Conservation (phyloP, 2,113 vertebrate species). For the Apteryx mantelli region DNA sequence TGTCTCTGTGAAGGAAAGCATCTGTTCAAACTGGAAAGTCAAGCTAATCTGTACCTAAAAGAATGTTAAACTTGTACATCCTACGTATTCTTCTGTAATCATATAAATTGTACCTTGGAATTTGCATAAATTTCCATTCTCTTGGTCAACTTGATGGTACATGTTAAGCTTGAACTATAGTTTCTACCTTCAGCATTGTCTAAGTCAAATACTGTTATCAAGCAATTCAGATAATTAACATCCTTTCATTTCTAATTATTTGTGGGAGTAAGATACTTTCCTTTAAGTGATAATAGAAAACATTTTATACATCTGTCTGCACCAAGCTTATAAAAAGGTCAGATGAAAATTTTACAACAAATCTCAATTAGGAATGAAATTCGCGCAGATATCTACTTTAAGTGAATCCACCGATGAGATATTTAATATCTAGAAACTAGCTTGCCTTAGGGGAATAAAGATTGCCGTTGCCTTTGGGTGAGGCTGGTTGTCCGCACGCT, state of each 20-base stretch:
- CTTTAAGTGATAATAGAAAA: conserved; percentile 25
- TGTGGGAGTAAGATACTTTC: conserved; percentile 10
- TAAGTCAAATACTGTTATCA: conserved; percentile 24
- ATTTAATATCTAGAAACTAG: fast-evolving
- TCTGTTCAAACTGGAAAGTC: neutral
- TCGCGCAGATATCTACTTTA: neutral
- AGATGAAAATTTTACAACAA: neutral
- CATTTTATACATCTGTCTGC: conserved; percentile 12
- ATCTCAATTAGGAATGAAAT: neutral
- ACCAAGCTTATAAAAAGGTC: neutral
- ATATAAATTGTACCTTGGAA: neutral
- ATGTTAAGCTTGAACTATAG: neutral
- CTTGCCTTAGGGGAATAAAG: neutral
- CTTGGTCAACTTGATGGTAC: neutral
- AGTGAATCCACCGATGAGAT: fast-evolving
- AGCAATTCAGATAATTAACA: conserved; percentile 13
- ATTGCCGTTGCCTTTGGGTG: neutral
- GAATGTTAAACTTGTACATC: neutral
- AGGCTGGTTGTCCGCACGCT: fast-evolving
- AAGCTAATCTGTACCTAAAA: neutral
- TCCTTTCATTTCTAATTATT: conserved; percentile 32
- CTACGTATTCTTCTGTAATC: neutral
- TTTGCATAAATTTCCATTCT: conserved; percentile 50
- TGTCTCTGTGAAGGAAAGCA: neutral
- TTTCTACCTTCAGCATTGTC: neutral